Base-by-base conservation (phyloP, 2,797 vertebrate species). In the Anguilla marmorata region DNA sequence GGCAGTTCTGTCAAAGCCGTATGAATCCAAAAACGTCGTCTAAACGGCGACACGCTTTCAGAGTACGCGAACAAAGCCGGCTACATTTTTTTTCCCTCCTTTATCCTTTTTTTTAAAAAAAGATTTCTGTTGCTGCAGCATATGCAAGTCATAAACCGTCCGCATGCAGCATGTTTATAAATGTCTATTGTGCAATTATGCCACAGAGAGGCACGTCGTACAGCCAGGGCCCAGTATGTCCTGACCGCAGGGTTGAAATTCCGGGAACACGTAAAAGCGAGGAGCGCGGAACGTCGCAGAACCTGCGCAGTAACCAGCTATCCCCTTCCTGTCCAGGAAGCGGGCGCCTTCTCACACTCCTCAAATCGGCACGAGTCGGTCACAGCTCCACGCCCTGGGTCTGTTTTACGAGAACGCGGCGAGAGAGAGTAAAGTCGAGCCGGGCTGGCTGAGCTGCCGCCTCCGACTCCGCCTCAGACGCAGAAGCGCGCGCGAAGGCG, bases 1-100 rank as follows among this genome's bases (percentile, higher is more conserved):
- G 92, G 91, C 90, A 92, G 87, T 88, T 86, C 80, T 91, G 89
- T 91, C 92, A 94, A 90, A 93, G 90, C 87, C 74, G 69, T 85
- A 88, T 84, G 54, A 80, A 85, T 87, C 87, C 90, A 87, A 37
- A 82, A 89, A 87, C 86, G 86, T 69, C 37, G 48, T 83, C 86
- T 63, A 58, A 7, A 79, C 88, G 87, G 87, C 85, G 84, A 80
- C 30, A 30, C 86, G 48, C 88, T 88, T 89, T 86, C 58, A 88
- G 14, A 87, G 63, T 86, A 86, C 66, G 21, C n/a, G 12, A 85
- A 41, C 54, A 87, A 87, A 69, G 60, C 50, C 83, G 83, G 27
- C 84, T 80, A 30, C 33, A 21, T 48, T 80, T 85, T 79, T 11
- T 79, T 9, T 14, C 52, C 11, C 52, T 30, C 56, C 37, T 66